Percentiles rank a stretch among this genome's conserved stretches.
phyloP scores from a whole-genome alignment of 2,113 vertebrate genomes.

The Thermophis baileyi region DNA sequence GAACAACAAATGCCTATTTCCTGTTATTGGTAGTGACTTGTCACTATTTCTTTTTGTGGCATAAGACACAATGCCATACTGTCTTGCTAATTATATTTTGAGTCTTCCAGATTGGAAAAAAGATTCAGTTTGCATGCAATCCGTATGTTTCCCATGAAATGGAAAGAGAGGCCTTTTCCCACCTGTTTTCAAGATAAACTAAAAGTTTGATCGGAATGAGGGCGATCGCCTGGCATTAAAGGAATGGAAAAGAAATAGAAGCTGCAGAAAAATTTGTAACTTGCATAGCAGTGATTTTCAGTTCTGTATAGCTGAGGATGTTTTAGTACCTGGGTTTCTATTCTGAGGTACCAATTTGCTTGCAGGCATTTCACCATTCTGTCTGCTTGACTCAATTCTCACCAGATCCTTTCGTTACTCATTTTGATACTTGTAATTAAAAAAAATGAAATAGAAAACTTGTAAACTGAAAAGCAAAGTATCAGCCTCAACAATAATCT shows the following conservation, averaged over 20 bases:
- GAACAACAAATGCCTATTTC: conserved; percentile 44
- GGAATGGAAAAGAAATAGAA: neutral
- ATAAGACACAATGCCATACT: conserved; percentile 32
- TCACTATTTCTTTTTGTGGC: conserved; percentile 37
- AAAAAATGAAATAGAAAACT: neutral
- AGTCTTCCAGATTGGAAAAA: conserved; percentile 17
- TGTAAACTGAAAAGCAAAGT: neutral
- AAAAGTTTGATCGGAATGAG: neutral
- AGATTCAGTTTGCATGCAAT: neutral
- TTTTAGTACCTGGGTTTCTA: neutral
- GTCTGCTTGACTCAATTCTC: neutral
- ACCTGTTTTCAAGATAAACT: neutral
- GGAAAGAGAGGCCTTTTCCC: neutral
- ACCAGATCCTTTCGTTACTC: neutral
- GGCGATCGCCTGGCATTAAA: neutral
- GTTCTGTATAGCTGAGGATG: neutral
- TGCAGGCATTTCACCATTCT: neutral
- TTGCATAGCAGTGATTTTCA: neutral
- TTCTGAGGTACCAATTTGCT: neutral
- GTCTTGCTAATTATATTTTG: conserved; percentile 25
- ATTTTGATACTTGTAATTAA: neutral
- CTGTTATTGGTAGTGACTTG: conserved; percentile 40
- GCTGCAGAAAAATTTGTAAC: neutral
- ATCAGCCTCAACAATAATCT: neutral
- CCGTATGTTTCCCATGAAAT: neutral